Percentiles rank a stretch among this genome's conserved stretches.
These are phyloP conservation scores for Drosophila kurseongensis DNA, from an alignment of 1,140 invertebrate species.

Conservation along the genomic window DNA sequence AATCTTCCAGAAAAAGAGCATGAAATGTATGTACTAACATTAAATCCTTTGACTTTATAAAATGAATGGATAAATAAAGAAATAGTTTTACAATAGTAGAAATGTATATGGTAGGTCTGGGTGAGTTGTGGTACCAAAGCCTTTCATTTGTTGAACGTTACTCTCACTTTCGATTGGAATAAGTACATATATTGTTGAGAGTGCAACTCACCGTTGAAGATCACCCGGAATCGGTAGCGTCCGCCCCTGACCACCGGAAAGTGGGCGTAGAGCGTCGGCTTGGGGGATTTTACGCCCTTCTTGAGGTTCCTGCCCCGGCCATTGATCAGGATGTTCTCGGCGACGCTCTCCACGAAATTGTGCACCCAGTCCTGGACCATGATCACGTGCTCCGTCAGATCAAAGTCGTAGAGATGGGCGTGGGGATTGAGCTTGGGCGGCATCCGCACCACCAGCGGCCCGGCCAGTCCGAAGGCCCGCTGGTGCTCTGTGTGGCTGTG, in stretches of 20 bases:
- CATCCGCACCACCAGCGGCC: slow-evolving; percentile 84
- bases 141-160: too few relatives aligned
- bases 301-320: slow-evolving; percentile 85
- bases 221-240: slow-evolving; percentile 86
- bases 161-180: too few relatives aligned
- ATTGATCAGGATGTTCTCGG: slow-evolving; percentile 85
- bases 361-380: slow-evolving; percentile 84
- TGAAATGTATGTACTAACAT: too few relatives aligned
- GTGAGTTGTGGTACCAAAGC: too few relatives aligned
- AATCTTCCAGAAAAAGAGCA: too few relatives aligned
- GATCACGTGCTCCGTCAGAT: slow-evolving; percentile 78
- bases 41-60: too few relatives aligned
- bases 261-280: slow-evolving; percentile 64
- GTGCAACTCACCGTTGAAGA: slow-evolving; percentile 85
- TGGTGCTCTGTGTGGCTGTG: slow-evolving; percentile 84
- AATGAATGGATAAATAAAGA: too few relatives aligned
- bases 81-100: too few relatives aligned
- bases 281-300: slow-evolving; percentile 39
- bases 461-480: slow-evolving; percentile 85
- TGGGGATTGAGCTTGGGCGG: slow-evolving; percentile 68
- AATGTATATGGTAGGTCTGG: too few relatives aligned
- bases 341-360: slow-evolving; percentile 81
- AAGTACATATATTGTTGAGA: too few relatives aligned
- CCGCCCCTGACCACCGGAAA: slow-evolving; percentile 80
- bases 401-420: slow-evolving; percentile 80